phyloP scores from a whole-genome alignment of 2,113 vertebrate species.

The Thymallus thymallus region DNA sequence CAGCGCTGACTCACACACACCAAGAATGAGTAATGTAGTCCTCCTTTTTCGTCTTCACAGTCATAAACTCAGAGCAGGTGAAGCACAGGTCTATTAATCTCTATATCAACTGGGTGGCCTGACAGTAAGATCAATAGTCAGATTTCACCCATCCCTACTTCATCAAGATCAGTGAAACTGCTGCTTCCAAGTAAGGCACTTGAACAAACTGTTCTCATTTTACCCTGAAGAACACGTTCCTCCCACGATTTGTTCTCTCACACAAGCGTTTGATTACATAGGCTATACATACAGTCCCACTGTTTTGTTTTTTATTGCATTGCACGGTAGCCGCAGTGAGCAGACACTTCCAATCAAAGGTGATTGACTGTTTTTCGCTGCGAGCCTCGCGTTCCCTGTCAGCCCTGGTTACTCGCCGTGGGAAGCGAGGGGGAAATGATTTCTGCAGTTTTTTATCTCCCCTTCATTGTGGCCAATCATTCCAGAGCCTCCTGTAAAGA shows the following conservation, averaged over 20 bases:
- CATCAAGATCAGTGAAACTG: neutral
- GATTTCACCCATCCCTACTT: neutral
- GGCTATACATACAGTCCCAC: slow-evolving; percentile 8
- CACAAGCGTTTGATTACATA: neutral
- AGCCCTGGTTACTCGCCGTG: slow-evolving; percentile 35
- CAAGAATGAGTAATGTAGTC: slow-evolving; percentile 2
- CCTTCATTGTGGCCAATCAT: slow-evolving; percentile 27
- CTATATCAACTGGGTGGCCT: neutral
- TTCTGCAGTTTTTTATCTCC: slow-evolving; percentile 23
- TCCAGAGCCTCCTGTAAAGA: slow-evolving; percentile 34
- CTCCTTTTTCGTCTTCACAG: neutral
- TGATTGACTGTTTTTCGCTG: slow-evolving; percentile 45
- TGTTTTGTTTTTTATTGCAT: slow-evolving; percentile 40
- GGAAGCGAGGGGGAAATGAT: slow-evolving; percentile 46
- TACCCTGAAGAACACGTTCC: neutral
- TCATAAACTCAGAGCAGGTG: neutral
- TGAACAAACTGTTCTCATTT: neutral
- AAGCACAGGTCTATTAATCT: neutral
- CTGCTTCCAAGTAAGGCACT: neutral
- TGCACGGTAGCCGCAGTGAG: slow-evolving; percentile 32
- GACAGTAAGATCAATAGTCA: neutral
- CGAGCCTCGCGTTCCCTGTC: slow-evolving; percentile 43
- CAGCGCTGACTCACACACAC: slow-evolving; percentile 35
- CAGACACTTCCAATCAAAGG: slow-evolving; percentile 46
- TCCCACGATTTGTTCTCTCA: neutral